Evolutionary conservation across 2,888 invertebrate species (phyloP), one percentile per base, ranked within the genome.

Genomic region (Neelides folsomi): DNA sequence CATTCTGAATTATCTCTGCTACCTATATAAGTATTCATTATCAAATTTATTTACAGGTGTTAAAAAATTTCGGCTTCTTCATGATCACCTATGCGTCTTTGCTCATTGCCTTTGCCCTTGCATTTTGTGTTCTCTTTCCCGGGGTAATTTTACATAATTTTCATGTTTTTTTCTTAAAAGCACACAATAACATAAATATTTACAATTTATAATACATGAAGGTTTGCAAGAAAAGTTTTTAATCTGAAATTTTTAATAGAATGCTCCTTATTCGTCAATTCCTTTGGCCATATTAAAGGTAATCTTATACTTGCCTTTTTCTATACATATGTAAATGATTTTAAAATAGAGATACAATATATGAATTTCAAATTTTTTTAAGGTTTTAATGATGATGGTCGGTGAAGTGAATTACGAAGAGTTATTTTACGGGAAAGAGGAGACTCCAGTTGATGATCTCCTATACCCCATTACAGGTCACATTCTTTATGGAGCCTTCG

Each of bases 351-450:
- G n/a, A n/a, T n/a, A n/a, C n/a, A n/a, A n/a, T n/a, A n/a, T n/a
- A n/a, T n/a, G n/a, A n/a, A 27, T 5, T 27, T 3, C 7, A 7
- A 27, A 5, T 27, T 27, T 7, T 27, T 27, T 27, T 27, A 27
- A 63, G 58, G 63, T 62, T 15, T 43, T 62, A 38, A 62, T 59
- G 59, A 62, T 62, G 62, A 62, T 62, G 55, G 55, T 63, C 16
- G 63, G 63, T 5, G 63, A 63, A 40, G 63, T 63, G 1, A 58
- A 63, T 34, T 63, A 63, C 12, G 63, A 63, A 44, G 61, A 63
- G 39, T 36, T 63, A 5, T 63, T 63, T 50, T 63, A 63, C 36
- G 63, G 63, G 35, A 60, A 62, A 37, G 63, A 63, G 40, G 55
- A 55, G 36, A 40, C 27, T 34, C 52, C 55, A 1, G 52, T 53